Conservation (phyloP, 1,140 invertebrate genomes). For the Zaprionus ghesquierei region DNA sequence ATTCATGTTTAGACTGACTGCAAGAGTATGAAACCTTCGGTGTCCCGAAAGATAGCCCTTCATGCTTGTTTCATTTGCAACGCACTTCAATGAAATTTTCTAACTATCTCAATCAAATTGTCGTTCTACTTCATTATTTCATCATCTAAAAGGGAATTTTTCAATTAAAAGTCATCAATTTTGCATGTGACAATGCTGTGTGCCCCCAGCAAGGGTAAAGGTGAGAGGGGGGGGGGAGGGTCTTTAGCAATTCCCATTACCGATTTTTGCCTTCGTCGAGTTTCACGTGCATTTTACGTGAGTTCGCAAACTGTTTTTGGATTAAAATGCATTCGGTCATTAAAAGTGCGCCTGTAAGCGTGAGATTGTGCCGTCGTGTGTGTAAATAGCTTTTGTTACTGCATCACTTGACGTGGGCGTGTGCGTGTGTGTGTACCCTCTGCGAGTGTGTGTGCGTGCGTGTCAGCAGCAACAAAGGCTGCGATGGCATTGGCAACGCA, state of each 20-base stretch:
- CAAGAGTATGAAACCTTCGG: no score
- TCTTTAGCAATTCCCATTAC: conserved; percentile 29
- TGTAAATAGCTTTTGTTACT: conserved; percentile 74
- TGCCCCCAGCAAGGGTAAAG: no score
- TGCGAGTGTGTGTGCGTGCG: conserved; percentile 2
- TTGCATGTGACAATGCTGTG: conserved; percentile 1
- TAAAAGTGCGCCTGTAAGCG: conserved; percentile 73
- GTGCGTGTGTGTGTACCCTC: neutral
- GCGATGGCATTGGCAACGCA: conserved; percentile 55
- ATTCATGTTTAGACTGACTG: no score
- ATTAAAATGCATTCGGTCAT: conserved; percentile 79
- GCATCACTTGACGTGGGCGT: conserved; percentile 34
- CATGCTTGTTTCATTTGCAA: neutral
- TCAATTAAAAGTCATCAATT: conserved; percentile 20
- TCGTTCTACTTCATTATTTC: neutral
- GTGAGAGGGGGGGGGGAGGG: neutral
- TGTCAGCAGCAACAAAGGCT: conserved; percentile 59
- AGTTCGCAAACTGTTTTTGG: conserved; percentile 78
- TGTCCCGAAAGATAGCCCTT: no score
- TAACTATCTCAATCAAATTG: neutral
- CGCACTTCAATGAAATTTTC: neutral
- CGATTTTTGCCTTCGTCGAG: conserved; percentile 28
- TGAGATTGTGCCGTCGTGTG: conserved; percentile 64
- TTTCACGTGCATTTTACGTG: conserved; percentile 70
- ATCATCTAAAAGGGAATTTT: neutral